A percentile compares a stretch with the other conserved stretches of the same genome.
These are phyloP conservation scores for Brachyopa scutellaris DNA, from an alignment of 2,888 invertebrate genomes.

Conservation along the genomic window DNA sequence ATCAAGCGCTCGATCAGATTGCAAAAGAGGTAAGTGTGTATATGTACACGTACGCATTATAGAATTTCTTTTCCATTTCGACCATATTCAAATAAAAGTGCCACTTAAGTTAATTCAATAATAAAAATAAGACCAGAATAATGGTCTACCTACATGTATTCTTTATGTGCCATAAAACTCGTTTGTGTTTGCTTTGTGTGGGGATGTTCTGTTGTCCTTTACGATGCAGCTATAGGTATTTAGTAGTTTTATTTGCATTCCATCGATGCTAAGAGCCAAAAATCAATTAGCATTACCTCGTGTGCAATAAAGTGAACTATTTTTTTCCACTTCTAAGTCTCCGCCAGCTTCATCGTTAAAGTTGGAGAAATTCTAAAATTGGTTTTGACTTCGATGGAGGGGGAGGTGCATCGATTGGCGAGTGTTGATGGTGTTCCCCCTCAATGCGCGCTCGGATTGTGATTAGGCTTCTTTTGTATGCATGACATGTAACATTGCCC, in stretches of 20 bases:
- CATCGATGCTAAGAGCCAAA: slow-evolving; percentile 40
- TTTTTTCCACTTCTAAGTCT: not conserved
- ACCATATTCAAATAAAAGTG: slow-evolving; percentile 31
- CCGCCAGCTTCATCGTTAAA: slow-evolving; percentile 34
- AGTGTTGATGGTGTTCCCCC: not conserved
- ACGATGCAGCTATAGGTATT: not conserved
- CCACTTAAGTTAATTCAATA: slow-evolving; percentile 59
- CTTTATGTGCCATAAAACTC: slow-evolving; percentile 56
- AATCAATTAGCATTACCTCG: slow-evolving; percentile 57
- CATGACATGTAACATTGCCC: slow-evolving; percentile 1
- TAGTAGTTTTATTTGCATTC: slow-evolving; percentile 58
- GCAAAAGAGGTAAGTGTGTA: slow-evolving; percentile 94
- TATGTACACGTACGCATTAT: not conserved
- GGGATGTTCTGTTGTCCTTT: slow-evolving; percentile 30
- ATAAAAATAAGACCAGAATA: slow-evolving; percentile 20
- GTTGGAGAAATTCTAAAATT: slow-evolving; percentile 29
- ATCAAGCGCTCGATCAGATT: slow-evolving; percentile 97
- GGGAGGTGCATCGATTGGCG: slow-evolving; percentile 28
- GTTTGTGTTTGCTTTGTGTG: slow-evolving; percentile 29
- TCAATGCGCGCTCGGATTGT: not conserved
- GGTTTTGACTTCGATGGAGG: not conserved
- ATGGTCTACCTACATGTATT: not conserved
- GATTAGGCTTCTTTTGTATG: slow-evolving; percentile 9
- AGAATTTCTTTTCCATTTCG: slow-evolving; percentile 49
- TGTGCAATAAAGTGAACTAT: slow-evolving; percentile 49